phyloP scores from a whole-genome alignment of 1,140 invertebrate genomes.

The Brachionus manjavacas region DNA sequence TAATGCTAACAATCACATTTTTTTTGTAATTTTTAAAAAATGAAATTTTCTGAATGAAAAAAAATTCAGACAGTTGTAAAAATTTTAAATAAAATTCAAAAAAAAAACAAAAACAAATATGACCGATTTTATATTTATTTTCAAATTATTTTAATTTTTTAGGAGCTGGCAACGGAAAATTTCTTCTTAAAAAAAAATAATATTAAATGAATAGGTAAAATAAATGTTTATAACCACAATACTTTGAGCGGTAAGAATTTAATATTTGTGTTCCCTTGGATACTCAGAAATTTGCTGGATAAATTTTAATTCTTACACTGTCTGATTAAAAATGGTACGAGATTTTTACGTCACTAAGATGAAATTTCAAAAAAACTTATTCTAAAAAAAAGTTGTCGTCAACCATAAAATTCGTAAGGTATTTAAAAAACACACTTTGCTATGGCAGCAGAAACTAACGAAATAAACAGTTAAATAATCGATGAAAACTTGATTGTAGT shows the following conservation, averaged over 20 bases:
- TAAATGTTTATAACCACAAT: not conserved
- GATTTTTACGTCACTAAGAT: not conserved
- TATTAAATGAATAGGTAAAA: not conserved
- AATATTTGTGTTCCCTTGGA: not conserved
- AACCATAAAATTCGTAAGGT: not conserved
- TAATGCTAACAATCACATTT: no score
- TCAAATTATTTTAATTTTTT: not conserved
- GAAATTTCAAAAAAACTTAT: not conserved
- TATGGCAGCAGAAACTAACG: not conserved
- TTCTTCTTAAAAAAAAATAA: not conserved
- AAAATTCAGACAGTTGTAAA: not conserved
- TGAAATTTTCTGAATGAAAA: no score
- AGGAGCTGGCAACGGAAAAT: not conserved
- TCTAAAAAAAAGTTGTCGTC: not conserved
- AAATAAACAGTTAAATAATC: conserved; percentile 14
- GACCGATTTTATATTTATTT: not conserved
- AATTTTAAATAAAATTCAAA: not conserved
- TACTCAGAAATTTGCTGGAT: not conserved
- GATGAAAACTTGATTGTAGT: not conserved
- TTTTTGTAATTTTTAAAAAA: no score
- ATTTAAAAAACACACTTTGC: not conserved
- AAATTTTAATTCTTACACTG: not conserved
- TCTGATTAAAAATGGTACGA: not conserved
- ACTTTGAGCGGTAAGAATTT: not conserved
- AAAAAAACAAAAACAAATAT: not conserved